Conservation (phyloP, 2,113 vertebrate species). For the Pseudois nayaur region DNA sequence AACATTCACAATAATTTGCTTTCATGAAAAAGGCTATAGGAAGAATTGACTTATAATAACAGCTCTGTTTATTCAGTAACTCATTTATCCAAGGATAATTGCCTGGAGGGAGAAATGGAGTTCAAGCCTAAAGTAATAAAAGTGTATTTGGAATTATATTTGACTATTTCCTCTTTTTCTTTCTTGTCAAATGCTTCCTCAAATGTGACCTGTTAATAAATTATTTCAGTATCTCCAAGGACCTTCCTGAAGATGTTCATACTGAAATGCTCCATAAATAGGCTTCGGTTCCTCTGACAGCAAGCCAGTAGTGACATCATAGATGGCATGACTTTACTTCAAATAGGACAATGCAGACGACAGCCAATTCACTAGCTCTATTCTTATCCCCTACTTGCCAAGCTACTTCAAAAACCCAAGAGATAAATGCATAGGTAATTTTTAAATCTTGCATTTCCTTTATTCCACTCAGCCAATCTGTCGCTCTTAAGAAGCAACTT, state of each 20-base stretch:
- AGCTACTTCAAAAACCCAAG: neutral
- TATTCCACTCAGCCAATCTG: neutral
- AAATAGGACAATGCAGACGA: neutral
- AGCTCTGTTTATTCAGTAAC: conserved; percentile 63
- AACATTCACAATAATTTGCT: conserved; percentile 63
- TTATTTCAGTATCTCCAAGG: neutral
- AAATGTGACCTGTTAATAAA: conserved; percentile 36
- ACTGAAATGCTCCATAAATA: conserved; percentile 28
- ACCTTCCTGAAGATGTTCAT: conserved; percentile 4
- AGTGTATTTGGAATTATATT: conserved; percentile 59
- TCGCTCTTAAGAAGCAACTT: neutral
- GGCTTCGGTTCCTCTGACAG: conserved; percentile 18
- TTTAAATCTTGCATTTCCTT: neutral
- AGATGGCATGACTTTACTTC: neutral
- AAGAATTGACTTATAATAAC: conserved; percentile 52
- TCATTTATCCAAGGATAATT: conserved; percentile 71
- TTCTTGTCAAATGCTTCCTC: conserved; percentile 32
- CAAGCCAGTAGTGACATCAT: neutral
- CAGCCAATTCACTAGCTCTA: neutral
- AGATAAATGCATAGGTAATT: neutral
- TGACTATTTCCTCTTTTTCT: conserved; percentile 25
- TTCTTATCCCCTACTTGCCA: neutral
- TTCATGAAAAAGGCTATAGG: conserved; percentile 56
- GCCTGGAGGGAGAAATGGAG: conserved; percentile 47
- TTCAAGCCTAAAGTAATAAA: conserved; percentile 42